phyloP scores from a whole-genome alignment of 1,140 invertebrate genomes.

The Scaptodrosophila lebanonensis region DNA sequence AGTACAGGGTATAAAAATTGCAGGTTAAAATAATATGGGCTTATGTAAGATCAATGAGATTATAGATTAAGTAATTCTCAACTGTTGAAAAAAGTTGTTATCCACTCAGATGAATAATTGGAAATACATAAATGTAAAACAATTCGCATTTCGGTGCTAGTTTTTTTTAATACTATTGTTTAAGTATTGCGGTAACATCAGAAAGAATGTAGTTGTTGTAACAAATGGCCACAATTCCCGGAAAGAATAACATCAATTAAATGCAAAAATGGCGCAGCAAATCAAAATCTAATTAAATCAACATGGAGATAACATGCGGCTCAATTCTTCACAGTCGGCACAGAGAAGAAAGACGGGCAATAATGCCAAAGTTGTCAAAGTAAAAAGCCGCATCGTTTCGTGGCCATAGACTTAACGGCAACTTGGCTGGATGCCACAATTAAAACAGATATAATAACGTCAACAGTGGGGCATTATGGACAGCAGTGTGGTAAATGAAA shows the following conservation, averaged over 20 bases:
- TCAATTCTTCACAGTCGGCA: conserved; percentile 55
- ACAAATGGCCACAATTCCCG: too few species aligned
- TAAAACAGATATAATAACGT: conserved; percentile 13
- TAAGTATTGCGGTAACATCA: conserved; percentile 14
- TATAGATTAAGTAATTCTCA: too few species aligned
- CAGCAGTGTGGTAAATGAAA: conserved; percentile 4
- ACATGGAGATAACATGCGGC: conserved; percentile 60
- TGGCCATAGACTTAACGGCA: conserved; percentile 27
- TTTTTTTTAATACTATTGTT: too few species aligned
- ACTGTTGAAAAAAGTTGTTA: too few species aligned
- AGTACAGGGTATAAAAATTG: too few species aligned
- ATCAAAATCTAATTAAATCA: conserved; percentile 67
- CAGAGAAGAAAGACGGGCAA: conserved; percentile 3
- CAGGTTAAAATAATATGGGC: too few species aligned
- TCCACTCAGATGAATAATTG: too few species aligned
- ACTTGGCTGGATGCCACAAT: conserved; percentile 47
- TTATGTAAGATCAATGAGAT: too few species aligned
- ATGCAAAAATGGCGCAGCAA: conserved; percentile 65
- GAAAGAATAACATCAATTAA: conserved; percentile 57
- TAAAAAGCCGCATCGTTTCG: conserved; percentile 44
- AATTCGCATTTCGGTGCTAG: too few species aligned
- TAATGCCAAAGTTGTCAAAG: conserved; percentile 26
- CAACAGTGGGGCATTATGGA: conserved; percentile 4
- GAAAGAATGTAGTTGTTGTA: background rate
- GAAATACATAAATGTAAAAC: too few species aligned